These are phyloP conservation scores for Limnephilus rhombicus DNA, from an alignment of 2,888 invertebrate species.

Conservation along the genomic window DNA sequence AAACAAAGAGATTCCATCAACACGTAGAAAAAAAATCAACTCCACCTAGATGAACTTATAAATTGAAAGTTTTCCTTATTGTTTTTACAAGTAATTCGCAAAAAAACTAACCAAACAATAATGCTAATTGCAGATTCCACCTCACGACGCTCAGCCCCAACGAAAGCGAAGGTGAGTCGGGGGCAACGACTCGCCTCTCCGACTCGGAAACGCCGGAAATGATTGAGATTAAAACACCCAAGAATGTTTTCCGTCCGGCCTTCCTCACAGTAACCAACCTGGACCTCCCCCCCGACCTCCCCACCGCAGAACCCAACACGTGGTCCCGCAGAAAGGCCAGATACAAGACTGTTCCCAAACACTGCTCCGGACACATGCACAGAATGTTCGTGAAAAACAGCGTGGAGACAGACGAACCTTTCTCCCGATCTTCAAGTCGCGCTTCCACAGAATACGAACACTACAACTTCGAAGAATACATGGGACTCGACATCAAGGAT, in stretches of 20 bases:
- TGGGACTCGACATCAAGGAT: slow-evolving; percentile 58
- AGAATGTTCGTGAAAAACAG: slow-evolving; percentile 65
- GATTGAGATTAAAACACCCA: slow-evolving; percentile 57
- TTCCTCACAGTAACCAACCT: slow-evolving; percentile 64
- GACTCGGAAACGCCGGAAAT: slow-evolving; percentile 61
- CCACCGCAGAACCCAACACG: slow-evolving; percentile 36
- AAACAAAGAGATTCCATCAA: not conserved
- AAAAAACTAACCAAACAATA: not conserved
- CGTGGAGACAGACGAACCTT: slow-evolving; percentile 14
- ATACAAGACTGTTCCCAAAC: slow-evolving; percentile 64
- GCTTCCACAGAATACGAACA: slow-evolving; percentile 64
- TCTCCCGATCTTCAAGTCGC: slow-evolving; percentile 58
- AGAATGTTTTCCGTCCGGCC: slow-evolving; percentile 64
- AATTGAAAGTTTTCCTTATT: not conserved
- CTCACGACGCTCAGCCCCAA: slow-evolving; percentile 38
- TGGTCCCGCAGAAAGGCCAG: slow-evolving; percentile 56
- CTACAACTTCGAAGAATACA: slow-evolving; percentile 63
- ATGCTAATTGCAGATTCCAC: slow-evolving; percentile 52
- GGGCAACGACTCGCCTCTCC: slow-evolving; percentile 55
- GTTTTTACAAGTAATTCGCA: not conserved
- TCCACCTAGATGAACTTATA: not conserved
- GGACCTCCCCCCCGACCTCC: slow-evolving; percentile 54
- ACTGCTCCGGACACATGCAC: slow-evolving; percentile 63
- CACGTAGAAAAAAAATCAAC: not conserved
- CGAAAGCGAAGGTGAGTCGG: slow-evolving; percentile 57